Evolutionary conservation across 2,113 vertebrate species (phyloP).

Genomic region (Scomber japonicus): DNA sequence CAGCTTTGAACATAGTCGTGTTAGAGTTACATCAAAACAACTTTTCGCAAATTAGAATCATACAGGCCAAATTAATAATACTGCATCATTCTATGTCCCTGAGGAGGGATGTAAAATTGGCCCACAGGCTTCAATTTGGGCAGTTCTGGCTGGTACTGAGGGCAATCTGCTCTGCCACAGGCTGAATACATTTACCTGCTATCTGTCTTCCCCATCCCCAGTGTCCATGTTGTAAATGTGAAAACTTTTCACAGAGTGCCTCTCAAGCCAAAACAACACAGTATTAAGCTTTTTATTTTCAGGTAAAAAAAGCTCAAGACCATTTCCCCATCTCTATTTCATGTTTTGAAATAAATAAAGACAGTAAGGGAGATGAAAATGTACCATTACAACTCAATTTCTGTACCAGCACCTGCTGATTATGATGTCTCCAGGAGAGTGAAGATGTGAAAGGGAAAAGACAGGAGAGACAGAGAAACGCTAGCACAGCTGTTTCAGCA

Average conservation of each 20-base stretch:
- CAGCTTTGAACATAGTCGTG: not conserved
- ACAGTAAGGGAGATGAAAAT: constrained; percentile 15
- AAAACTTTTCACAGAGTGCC: not conserved
- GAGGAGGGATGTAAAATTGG: not conserved
- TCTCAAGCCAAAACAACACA: not conserved
- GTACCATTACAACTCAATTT: constrained; percentile 6
- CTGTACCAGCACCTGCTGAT: constrained; percentile 46
- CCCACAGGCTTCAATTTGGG: constrained; percentile 11
- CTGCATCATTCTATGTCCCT: not conserved
- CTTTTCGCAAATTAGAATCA: not conserved
- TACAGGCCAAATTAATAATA: not conserved
- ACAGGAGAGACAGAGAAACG: constrained; percentile 22
- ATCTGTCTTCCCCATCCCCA: not conserved
- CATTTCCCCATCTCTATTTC: not conserved
- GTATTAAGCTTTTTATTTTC: constrained; percentile 10
- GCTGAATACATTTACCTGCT: constrained; percentile 31
- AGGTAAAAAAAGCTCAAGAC: not conserved
- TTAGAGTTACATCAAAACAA: not conserved
- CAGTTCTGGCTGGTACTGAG: not conserved
- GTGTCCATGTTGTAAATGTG: not conserved
- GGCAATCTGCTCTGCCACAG: constrained; percentile 1
- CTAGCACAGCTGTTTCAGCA: constrained; percentile 38
- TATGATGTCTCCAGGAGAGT: constrained; percentile 25
- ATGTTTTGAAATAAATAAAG: not conserved
- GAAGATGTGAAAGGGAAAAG: constrained; percentile 7